A percentile compares a stretch with the other conserved stretches of the same genome.
These are phyloP conservation scores for Noctuana brunneofusca DNA, from an alignment of 2,888 invertebrate species.

Conservation along the genomic window DNA sequence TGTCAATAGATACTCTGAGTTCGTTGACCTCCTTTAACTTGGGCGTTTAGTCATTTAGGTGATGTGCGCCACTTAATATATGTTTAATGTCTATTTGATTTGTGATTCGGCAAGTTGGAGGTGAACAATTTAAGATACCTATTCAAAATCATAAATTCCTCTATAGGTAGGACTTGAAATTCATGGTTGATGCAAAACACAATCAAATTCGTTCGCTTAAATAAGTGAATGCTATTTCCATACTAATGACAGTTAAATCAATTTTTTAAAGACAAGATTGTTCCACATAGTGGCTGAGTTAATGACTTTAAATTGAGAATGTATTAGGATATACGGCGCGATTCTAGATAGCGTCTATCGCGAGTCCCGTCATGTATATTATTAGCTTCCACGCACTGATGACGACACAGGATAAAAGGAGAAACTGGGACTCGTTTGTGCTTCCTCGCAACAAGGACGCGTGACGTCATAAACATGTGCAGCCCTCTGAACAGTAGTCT, in stretches of 20 bases:
- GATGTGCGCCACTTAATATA: constrained; percentile 12
- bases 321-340: constrained; percentile 23
- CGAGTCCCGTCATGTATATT: constrained; percentile 57
- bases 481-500: constrained; percentile 64
- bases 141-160: not conserved
- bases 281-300: constrained; percentile 46
- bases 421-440: constrained; percentile 70
- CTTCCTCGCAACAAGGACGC: constrained; percentile 75
- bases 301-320: constrained; percentile 46
- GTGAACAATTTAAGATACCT: constrained; percentile 46
- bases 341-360: constrained; percentile 21
- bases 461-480: constrained; percentile 72
- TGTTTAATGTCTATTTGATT: constrained; percentile 53
- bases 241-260: constrained; percentile 45
- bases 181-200: not conserved
- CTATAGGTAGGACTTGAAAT: not conserved
- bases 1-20: constrained; percentile 26
- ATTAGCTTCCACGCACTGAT: constrained; percentile 58
- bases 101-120: constrained; percentile 65
- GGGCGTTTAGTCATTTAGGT: constrained; percentile 14
- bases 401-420: constrained; percentile 77
- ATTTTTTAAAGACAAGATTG: constrained; percentile 46
- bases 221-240: constrained; percentile 33
- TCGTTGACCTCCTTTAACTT: constrained; percentile 22
- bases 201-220: not conserved